Conservation (phyloP, 2,797 vertebrate species). For the Benthosema pterotum region DNA sequence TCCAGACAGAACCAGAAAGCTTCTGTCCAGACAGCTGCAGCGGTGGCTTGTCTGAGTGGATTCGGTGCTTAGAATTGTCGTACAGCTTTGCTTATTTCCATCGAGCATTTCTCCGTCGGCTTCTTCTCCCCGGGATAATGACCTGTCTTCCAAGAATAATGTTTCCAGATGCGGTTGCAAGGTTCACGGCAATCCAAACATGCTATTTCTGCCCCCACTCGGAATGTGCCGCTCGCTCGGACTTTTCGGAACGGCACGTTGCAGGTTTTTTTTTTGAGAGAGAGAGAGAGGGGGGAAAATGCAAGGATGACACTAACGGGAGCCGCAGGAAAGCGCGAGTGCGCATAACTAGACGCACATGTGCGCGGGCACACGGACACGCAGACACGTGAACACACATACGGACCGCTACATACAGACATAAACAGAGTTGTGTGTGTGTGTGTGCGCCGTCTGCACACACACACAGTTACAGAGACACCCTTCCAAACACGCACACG, state of each 20-base stretch:
- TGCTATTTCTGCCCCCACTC: constrained; percentile 57
- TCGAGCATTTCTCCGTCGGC: constrained; percentile 59
- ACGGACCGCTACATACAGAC: constrained; percentile 7
- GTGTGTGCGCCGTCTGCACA: no score
- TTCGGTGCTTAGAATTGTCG: constrained; percentile 45
- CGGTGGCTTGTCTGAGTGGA: constrained; percentile 47
- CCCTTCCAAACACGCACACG: constrained; percentile 7
- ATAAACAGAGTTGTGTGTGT: constrained; percentile 1
- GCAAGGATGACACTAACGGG: constrained; percentile 50
- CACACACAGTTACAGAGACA: constrained; percentile 20
- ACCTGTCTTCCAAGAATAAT: constrained; percentile 76
- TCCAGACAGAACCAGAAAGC: constrained; percentile 38
- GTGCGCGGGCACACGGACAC: constrained; percentile 4
- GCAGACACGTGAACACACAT: constrained; percentile 14
- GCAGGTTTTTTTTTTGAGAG: constrained; percentile 15
- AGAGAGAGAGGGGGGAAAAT: constrained; percentile 44
- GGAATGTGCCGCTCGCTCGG: constrained; percentile 57
- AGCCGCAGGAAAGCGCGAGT: neutral
- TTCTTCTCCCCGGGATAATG: constrained; percentile 70
- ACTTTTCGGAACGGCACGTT: constrained; percentile 46
- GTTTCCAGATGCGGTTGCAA: constrained; percentile 79
- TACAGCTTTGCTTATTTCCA: constrained; percentile 54
- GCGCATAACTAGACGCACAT: constrained; percentile 12
- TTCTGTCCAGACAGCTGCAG: constrained; percentile 55
- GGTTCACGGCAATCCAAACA: constrained; percentile 70